phyloP scores from a whole-genome alignment of 1,140 invertebrate species.

The Chionoecetes opilio region DNA sequence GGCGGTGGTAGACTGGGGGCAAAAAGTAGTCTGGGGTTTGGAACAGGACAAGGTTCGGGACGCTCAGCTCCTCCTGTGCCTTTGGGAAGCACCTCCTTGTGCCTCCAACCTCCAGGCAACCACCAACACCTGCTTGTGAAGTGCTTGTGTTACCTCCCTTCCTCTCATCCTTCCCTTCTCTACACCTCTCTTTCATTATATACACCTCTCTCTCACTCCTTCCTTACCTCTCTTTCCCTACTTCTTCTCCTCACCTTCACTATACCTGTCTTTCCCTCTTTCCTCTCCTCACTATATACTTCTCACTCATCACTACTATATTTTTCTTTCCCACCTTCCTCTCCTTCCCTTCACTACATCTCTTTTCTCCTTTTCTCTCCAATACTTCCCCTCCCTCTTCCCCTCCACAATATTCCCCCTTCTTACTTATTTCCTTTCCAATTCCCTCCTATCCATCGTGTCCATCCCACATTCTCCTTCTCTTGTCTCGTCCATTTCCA shows the following conservation, averaged over 20 bases:
- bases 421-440: not conserved
- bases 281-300: not conserved
- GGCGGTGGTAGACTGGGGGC: not conserved
- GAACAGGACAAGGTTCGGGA: not conserved
- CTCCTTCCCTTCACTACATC: no score
- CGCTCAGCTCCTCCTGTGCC: not conserved
- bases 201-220: not conserved
- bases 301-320: no score
- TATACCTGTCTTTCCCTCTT: constrained; percentile 43
- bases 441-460: not conserved
- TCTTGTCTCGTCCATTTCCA: not conserved
- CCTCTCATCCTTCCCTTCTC: not conserved
- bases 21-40: constrained; percentile 15
- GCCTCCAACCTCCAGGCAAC: constrained; percentile 5
- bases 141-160: constrained; percentile 44
- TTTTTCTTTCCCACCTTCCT: no score
- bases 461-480: not conserved
- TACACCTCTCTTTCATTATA: not conserved
- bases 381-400: no score
- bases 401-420: no score
- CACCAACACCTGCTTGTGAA: constrained; percentile 36
- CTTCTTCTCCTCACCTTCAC: constrained; percentile 30
- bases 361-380: no score
- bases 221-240: not conserved
- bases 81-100: constrained; percentile 35